Evolutionary conservation across 2,113 vertebrate species (phyloP), one percentile per base, ranked within the genome.

Genomic region (Gulo gulo): DNA sequence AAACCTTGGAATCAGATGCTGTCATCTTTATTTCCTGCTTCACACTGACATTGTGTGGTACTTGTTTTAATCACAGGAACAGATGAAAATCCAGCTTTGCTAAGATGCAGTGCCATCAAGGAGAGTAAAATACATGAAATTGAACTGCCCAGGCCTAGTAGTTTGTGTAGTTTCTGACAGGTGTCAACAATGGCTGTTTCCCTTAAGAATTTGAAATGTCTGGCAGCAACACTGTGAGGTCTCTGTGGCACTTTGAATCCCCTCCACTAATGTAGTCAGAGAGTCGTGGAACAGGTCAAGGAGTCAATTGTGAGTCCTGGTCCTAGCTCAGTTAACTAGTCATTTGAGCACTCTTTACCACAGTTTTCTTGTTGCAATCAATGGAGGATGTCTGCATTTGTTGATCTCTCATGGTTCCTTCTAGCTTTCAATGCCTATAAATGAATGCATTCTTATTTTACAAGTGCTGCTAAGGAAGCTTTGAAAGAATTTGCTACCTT

Each of bases 401-500:
- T 86, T 88, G 79, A 90, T 81, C 31, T 34, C 15, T 76, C 24
- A 7, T 45, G 42, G 7, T 67, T 95, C 61, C 52, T 94, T 94
- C 39, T 50, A 67, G 50, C 16, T 90, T 91, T 94, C 65, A 88
- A 1, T 76, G 26, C 21, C 39, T 89, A 31, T 65, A 36, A 92
- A 69, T 39, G 29, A 90, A 92, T 23, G 39, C 47, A 11, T 81
- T 92, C 63, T 91, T 85, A 73, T 67, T 84, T 86, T 95, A 95
- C 85, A 67, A 91, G 65, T 86, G 73, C 78, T 94, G 16, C n/a
- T 93, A 82, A 98, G 88, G 95, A 92, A 97, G 71, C 9, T 84
- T 97, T 89, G 97, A 97, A 97, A 94, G 63, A 98, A 98, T 97
- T 97, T 98, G 97, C 45, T 98, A 26, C 55, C 0, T 81, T 95